Evolutionary conservation across 2,797 vertebrate species (phyloP).

Genomic region (Galago senegalensis): DNA sequence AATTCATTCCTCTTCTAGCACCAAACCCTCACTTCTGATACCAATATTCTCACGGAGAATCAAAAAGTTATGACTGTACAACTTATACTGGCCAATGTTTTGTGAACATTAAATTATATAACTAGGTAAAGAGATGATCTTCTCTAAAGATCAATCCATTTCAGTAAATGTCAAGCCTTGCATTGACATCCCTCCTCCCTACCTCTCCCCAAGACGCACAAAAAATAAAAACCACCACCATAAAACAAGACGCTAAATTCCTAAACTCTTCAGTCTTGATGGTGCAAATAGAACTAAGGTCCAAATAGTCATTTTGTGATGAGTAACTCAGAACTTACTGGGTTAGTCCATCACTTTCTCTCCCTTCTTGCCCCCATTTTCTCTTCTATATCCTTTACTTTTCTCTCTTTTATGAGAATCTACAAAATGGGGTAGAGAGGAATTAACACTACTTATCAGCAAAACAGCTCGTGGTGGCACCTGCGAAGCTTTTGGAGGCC

Average conservation of each 20-base stretch:
- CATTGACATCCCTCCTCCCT: conserved; percentile 25
- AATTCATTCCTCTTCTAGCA: conserved; percentile 38
- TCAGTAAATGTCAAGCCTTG: conserved; percentile 1
- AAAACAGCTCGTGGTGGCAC: neutral
- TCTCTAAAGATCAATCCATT: conserved; percentile 1
- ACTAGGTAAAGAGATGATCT: neutral
- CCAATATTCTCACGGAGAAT: neutral
- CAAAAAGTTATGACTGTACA: conserved; percentile 42
- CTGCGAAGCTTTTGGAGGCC: neutral
- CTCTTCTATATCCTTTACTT: neutral
- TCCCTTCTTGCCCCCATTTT: neutral
- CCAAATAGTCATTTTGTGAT: neutral
- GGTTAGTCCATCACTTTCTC: neutral
- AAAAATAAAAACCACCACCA: neutral
- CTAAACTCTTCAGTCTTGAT: neutral
- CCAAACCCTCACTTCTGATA: neutral
- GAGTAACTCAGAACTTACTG: neutral
- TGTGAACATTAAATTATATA: conserved; percentile 29
- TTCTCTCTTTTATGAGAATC: conserved; percentile 12
- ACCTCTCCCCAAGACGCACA: neutral
- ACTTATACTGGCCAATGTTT: conserved; percentile 19
- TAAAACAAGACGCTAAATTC: conserved; percentile 31
- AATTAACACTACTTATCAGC: neutral
- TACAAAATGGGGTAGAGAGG: neutral
- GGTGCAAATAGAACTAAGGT: neutral